Evolutionary conservation across 1,140 invertebrate species (phyloP).

Genomic region (Danaus melanippus): DNA sequence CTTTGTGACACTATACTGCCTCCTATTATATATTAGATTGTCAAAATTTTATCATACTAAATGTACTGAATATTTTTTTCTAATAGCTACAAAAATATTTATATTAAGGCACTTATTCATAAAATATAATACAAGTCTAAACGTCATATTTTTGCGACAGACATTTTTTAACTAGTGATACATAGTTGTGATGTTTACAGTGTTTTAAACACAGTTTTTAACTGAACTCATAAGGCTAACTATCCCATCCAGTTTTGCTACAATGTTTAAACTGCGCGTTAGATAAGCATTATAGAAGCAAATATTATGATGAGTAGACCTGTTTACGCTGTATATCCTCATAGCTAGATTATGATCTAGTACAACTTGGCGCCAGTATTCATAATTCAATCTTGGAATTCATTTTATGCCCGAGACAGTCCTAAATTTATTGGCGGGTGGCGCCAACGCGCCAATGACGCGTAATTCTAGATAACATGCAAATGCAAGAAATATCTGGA

Average conservation of each 20-base stretch:
- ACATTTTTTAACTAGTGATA: no score
- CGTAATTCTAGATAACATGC: constrained; percentile 30
- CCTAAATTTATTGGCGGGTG: constrained; percentile 66
- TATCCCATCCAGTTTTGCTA: constrained; percentile 8
- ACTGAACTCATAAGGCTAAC: no score
- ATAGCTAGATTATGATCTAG: constrained; percentile 57
- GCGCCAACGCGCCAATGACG: constrained; percentile 50
- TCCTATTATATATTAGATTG: no score
- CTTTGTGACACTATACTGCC: no score
- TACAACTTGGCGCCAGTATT: constrained; percentile 46
- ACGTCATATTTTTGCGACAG: no score
- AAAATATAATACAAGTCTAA: no score
- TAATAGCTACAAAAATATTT: no score
- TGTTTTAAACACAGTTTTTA: no score
- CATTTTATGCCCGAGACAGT: constrained; percentile 60
- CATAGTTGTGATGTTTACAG: no score
- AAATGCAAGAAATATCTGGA: constrained; percentile 21
- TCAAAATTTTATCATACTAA: no score
- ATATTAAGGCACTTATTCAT: no score
- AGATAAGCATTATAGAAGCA: constrained; percentile 34
- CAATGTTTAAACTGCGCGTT: constrained; percentile 22
- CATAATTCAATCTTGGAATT: constrained; percentile 62
- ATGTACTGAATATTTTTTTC: no score
- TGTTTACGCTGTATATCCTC: constrained; percentile 43
- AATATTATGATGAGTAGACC: constrained; percentile 45